These are phyloP conservation scores for Zonitis immaculata DNA, from an alignment of 2,888 invertebrate species.

Conservation along the genomic window DNA sequence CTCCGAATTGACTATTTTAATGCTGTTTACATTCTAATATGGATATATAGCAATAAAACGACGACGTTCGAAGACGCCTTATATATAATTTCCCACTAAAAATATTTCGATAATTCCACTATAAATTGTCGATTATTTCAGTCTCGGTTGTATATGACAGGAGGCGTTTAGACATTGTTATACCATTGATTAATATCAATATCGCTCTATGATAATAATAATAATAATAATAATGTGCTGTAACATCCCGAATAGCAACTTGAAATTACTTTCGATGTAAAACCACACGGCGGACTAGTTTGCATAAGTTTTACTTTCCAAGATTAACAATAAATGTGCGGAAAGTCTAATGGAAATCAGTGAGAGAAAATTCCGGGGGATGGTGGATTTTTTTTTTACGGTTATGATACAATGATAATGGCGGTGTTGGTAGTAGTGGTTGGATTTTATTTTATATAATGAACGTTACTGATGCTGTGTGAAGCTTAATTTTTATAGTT, in stretches of 20 bases:
- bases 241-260: too few relatives aligned
- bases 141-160: too few relatives aligned
- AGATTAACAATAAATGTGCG: conserved; percentile 48
- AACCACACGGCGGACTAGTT: conserved; percentile 49
- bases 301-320: conserved; percentile 51
- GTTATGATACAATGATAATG: too few relatives aligned
- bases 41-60: conserved; percentile 12
- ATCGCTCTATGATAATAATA: too few relatives aligned
- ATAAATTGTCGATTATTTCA: too few relatives aligned
- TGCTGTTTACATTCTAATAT: conserved; percentile 21
- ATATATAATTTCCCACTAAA: too few relatives aligned
- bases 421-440: conserved; percentile 33
- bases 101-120: too few relatives aligned
- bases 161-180: too few relatives aligned
- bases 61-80: too few relatives aligned
- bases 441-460: too few relatives aligned
- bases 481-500: conserved; percentile 48
- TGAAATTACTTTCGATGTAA: conserved; percentile 49
- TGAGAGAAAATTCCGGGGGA: conserved; percentile 16
- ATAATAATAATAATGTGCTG: too few relatives aligned
- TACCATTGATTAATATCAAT: too few relatives aligned
- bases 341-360: conserved; percentile 47
- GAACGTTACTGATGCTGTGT: conserved; percentile 42
- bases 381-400: conserved; percentile 40
- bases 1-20: conserved; percentile 20